Percentiles rank a stretch among this genome's conserved stretches.
Conservation (phyloP, 2,888 invertebrate genomes). For the Cetonia aurata region DNA sequence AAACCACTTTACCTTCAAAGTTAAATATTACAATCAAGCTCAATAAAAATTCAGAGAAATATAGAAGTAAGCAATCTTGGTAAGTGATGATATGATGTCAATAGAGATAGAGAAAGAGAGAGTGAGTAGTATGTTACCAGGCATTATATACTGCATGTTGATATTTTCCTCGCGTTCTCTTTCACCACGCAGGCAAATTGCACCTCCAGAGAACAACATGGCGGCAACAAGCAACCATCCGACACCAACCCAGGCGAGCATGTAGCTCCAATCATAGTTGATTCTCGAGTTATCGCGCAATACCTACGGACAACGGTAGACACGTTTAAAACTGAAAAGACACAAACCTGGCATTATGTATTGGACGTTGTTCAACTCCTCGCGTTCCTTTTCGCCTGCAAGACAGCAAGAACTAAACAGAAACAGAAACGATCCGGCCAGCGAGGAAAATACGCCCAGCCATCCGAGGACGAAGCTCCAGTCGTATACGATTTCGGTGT, state of each 20-base stretch:
- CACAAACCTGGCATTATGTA: constrained; percentile 88
- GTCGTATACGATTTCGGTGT: constrained; percentile 81
- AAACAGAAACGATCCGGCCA: constrained; percentile 82
- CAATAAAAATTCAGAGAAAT: too few species aligned
- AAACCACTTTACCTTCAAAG: too few species aligned
- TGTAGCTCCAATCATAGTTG: constrained; percentile 97
- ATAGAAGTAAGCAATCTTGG: too few species aligned
- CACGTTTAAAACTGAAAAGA: constrained; percentile 49
- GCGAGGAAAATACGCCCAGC: constrained; percentile 82
- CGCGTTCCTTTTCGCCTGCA: constrained; percentile 80
- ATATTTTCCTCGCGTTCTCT: constrained; percentile 94
- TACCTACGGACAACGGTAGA: constrained; percentile 71
- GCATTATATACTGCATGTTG: constrained; percentile 98
- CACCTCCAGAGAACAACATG: constrained; percentile 93
- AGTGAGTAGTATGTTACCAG: constrained; percentile 74
- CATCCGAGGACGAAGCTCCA: constrained; percentile 90
- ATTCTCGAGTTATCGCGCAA: constrained; percentile 87
- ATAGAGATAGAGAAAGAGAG: constrained; percentile 20
- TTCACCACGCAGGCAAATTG: constrained; percentile 94
- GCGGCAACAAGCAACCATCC: constrained; percentile 91
- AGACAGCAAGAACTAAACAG: constrained; percentile 85
- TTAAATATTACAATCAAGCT: too few species aligned
- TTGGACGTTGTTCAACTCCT: constrained; percentile 83
- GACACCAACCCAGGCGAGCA: constrained; percentile 97
- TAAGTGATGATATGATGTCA: constrained; percentile 3